Evolutionary conservation across 2,113 vertebrate species (phyloP).

Genomic region (Larimichthys crocea): DNA sequence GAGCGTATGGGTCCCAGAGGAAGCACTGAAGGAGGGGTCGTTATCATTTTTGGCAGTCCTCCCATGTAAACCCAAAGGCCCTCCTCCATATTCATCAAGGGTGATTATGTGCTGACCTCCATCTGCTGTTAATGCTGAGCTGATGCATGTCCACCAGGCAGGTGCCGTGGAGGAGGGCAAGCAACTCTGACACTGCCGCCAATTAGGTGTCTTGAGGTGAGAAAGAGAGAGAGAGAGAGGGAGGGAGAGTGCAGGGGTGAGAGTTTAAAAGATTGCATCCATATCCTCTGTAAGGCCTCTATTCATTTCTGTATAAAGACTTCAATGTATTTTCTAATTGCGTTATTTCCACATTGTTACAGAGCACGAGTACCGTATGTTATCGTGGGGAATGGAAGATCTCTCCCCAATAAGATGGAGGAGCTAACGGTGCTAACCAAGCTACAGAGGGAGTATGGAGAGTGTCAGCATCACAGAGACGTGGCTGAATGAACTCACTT

Average conservation of each 20-base stretch:
- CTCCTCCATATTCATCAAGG: slow-evolving; percentile 76
- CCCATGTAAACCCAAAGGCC: slow-evolving; percentile 65
- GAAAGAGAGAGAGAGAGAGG: not conserved
- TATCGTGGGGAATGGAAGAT: no score
- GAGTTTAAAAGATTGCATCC: not conserved
- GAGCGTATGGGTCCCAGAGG: slow-evolving; percentile 35
- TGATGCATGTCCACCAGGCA: slow-evolving; percentile 60
- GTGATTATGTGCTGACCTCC: slow-evolving; percentile 74
- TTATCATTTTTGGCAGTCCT: slow-evolving; percentile 74
- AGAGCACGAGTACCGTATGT: no score
- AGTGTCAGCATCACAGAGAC: no score
- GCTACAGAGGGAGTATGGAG: no score
- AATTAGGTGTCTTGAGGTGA: slow-evolving; percentile 67
- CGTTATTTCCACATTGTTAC: not conserved
- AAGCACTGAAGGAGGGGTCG: slow-evolving; percentile 48
- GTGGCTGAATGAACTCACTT: no score
- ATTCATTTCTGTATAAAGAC: not conserved
- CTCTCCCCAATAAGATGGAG: no score
- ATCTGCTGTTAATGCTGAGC: slow-evolving; percentile 60
- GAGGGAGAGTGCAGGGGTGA: not conserved
- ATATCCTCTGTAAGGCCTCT: not conserved
- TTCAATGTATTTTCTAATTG: not conserved
- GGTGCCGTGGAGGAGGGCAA: slow-evolving; percentile 33
- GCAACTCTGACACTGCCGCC: slow-evolving; percentile 47
- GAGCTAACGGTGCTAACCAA: no score